A percentile compares a stretch with the other conserved stretches of the same genome.
Conservation (phyloP, 2,888 invertebrate genomes). For the Diaphora mendica region DNA sequence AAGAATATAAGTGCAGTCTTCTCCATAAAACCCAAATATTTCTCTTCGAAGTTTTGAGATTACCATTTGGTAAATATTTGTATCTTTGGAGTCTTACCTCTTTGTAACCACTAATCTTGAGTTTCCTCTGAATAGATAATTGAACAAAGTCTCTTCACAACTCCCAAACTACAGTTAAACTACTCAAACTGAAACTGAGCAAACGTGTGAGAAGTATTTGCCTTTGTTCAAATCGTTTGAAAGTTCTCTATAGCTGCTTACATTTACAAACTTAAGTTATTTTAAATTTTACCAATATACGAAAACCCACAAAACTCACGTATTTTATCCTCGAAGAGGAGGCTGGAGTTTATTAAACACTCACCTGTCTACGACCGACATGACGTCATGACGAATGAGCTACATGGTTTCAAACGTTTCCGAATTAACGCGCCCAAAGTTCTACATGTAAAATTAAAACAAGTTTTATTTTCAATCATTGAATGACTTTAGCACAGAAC, state of each 20-base stretch:
- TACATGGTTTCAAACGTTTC: neutral
- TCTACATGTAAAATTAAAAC: too few species aligned
- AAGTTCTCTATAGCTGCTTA: neutral
- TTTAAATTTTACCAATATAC: neutral
- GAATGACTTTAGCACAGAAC: too few species aligned
- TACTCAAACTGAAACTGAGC: slow-evolving; percentile 26
- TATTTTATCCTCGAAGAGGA: neutral
- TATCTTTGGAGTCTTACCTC: neutral
- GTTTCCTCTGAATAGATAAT: neutral
- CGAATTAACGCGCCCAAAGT: neutral
- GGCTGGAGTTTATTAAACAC: neutral
- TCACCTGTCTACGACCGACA: neutral
- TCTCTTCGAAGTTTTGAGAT: neutral
- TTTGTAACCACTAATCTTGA: neutral
- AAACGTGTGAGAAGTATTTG: slow-evolving; percentile 26
- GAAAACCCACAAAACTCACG: too few species aligned
- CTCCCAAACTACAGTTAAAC: slow-evolving; percentile 36
- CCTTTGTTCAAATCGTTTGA: slow-evolving; percentile 8
- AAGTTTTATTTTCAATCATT: too few species aligned
- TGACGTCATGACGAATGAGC: neutral
- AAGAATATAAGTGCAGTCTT: too few species aligned
- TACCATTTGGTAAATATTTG: neutral
- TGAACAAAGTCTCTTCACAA: neutral
- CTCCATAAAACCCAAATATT: neutral
- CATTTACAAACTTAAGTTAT: neutral